Conservation (phyloP, 2,888 invertebrate genomes). For the Microdon myrmicae region DNA sequence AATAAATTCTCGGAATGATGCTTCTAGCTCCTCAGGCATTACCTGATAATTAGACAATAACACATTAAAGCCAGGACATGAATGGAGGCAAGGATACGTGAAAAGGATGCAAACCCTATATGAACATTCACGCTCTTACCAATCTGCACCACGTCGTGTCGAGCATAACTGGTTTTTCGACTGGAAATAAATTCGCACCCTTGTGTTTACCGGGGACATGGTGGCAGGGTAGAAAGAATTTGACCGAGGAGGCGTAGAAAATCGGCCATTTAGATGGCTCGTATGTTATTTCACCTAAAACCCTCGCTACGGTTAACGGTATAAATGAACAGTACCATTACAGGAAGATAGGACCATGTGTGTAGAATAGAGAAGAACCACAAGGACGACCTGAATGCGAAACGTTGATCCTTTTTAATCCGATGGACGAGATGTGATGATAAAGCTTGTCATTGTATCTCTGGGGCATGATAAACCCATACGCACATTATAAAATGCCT, state of each 20-base stretch:
- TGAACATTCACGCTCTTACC: constrained; percentile 30
- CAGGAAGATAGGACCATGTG: constrained; percentile 37
- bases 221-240: constrained; percentile 2
- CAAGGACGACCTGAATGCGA: no score
- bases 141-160: constrained; percentile 23
- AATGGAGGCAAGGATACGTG: constrained; percentile 19
- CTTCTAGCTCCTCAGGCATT: constrained; percentile 48
- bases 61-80: constrained; percentile 42
- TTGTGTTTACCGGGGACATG: background rate
- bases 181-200: constrained; percentile 33
- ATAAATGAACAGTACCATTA: constrained; percentile 45
- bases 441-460: constrained; percentile 64
- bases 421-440: constrained; percentile 56
- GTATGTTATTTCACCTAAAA: constrained; percentile 49
- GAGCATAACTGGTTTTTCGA: constrained; percentile 31
- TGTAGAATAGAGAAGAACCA: constrained; percentile 22
- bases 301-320: constrained; percentile 40
- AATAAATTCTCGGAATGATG: constrained; percentile 41
- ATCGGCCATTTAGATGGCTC: constrained; percentile 47
- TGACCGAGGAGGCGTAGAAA: constrained; percentile 26
- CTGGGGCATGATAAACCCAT: constrained; percentile 65
- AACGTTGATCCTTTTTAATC: constrained; percentile 49
- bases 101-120: constrained; percentile 27
- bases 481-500: constrained; percentile 67
- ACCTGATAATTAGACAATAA: constrained; percentile 53